These are phyloP conservation scores for Lophochroa leadbeateri DNA, from an alignment of 2,113 vertebrate genomes.

Conservation along the genomic window DNA sequence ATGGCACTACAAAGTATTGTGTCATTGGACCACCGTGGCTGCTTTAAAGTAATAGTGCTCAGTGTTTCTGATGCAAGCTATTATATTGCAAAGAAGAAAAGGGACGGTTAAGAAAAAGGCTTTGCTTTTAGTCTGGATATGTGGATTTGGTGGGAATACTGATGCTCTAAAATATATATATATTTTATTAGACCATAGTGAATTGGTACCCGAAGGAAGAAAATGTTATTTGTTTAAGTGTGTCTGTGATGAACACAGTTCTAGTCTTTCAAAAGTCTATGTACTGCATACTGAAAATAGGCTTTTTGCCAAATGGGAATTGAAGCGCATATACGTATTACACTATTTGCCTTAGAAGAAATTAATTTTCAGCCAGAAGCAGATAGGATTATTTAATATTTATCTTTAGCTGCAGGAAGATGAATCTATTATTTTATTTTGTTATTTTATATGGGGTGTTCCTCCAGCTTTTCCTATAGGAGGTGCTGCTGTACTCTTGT, in stretches of 20 bases:
- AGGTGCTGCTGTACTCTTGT: constrained; percentile 46
- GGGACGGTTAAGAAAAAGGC: background rate
- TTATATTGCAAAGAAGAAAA: background rate
- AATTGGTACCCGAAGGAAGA: constrained; percentile 65
- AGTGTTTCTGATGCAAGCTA: background rate
- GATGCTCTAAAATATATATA: constrained; percentile 3
- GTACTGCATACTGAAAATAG: constrained; percentile 69
- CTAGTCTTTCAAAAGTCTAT: constrained; percentile 69
- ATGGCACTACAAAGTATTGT: background rate
- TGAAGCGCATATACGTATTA: constrained; percentile 74
- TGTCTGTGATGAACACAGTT: constrained; percentile 62
- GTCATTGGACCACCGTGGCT: background rate
- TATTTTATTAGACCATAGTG: constrained; percentile 13
- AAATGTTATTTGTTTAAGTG: constrained; percentile 71
- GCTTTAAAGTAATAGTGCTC: background rate
- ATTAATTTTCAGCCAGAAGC: constrained; percentile 81
- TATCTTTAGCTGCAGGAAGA: constrained; percentile 80
- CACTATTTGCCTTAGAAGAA: constrained; percentile 82
- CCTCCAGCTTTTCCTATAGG: constrained; percentile 48
- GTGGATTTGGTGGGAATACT: constrained; percentile 57
- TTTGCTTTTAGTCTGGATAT: constrained; percentile 34
- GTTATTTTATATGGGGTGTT: constrained; percentile 56
- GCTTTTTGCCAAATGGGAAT: constrained; percentile 79
- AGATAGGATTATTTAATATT: constrained; percentile 84
- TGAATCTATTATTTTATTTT: constrained; percentile 83